Evolutionary conservation across 2,888 invertebrate species (phyloP).

Genomic region (Acronicta psi): DNA sequence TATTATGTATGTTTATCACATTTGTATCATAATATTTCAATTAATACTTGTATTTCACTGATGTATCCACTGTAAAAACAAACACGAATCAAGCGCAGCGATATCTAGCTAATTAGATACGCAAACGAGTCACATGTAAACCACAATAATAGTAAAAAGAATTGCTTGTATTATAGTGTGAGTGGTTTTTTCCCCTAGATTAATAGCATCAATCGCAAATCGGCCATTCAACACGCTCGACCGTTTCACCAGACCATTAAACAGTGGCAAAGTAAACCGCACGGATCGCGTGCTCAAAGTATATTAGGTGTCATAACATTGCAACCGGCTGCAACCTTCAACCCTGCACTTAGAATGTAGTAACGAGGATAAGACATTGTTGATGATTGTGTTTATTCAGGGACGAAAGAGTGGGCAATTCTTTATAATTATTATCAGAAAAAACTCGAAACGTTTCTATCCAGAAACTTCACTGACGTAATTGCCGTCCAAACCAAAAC

Average conservation of each 20-base stretch:
- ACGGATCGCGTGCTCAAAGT: slow-evolving; percentile 81
- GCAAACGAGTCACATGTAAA: slow-evolving; percentile 19
- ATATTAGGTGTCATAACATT: slow-evolving; percentile 86
- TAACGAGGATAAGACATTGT: slow-evolving; percentile 36
- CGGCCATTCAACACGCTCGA: slow-evolving; percentile 63
- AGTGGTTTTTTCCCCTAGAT: slow-evolving; percentile 49
- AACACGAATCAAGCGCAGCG: neutral
- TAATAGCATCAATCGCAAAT: slow-evolving; percentile 71
- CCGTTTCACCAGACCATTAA: slow-evolving; percentile 73
- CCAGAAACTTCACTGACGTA: too few relatives aligned
- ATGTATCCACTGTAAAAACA: too few relatives aligned
- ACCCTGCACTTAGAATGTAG: slow-evolving; percentile 50
- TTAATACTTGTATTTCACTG: too few relatives aligned
- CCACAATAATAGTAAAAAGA: slow-evolving; percentile 25
- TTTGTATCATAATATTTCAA: too few relatives aligned
- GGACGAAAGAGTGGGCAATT: too few relatives aligned
- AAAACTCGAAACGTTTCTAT: too few relatives aligned
- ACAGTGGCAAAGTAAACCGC: slow-evolving; percentile 66
- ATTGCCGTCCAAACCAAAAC: too few relatives aligned
- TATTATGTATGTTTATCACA: slow-evolving; percentile 3
- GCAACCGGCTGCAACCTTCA: slow-evolving; percentile 71
- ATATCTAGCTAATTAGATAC: slow-evolving; percentile 4
- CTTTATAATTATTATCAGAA: too few relatives aligned
- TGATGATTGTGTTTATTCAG: too few relatives aligned
- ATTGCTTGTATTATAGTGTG: slow-evolving; percentile 37